These are phyloP conservation scores for Pemphigus obesinymphae DNA, from an alignment of 1,140 invertebrate species.

Conservation along the genomic window DNA sequence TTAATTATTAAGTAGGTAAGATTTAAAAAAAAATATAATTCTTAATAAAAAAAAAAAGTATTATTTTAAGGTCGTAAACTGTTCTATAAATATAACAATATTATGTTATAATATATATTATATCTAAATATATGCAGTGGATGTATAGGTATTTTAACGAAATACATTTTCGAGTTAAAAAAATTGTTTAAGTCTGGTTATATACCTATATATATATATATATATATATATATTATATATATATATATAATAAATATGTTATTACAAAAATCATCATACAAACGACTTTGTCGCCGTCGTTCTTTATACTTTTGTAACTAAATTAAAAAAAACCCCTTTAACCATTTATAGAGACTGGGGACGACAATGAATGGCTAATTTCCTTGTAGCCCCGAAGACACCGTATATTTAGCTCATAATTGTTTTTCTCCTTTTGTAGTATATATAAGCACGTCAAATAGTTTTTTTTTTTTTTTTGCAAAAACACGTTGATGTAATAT, in stretches of 20 bases:
- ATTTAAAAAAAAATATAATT: no score
- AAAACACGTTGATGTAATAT: background rate
- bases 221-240: no score
- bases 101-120: no score
- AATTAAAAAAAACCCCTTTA: conserved; percentile 31
- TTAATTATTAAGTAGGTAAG: no score
- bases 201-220: no score
- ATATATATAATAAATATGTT: background rate
- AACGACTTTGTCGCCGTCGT: background rate
- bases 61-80: no score
- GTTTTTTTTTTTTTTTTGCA: background rate
- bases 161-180: no score
- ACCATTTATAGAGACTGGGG: background rate
- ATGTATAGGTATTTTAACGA: no score
- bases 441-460: background rate
- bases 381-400: conserved; percentile 8
- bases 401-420: background rate
- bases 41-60: no score
- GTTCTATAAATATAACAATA: no score
- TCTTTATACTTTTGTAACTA: background rate
- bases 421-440: background rate
- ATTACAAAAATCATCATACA: conserved; percentile 1
- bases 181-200: no score
- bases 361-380: conserved; percentile 17
- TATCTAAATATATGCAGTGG: no score